Percentiles rank a stretch among this genome's conserved stretches.
phyloP scores from a whole-genome alignment of 53 echinoderm and acorn worm species.

The Holothuria scabra region DNA sequence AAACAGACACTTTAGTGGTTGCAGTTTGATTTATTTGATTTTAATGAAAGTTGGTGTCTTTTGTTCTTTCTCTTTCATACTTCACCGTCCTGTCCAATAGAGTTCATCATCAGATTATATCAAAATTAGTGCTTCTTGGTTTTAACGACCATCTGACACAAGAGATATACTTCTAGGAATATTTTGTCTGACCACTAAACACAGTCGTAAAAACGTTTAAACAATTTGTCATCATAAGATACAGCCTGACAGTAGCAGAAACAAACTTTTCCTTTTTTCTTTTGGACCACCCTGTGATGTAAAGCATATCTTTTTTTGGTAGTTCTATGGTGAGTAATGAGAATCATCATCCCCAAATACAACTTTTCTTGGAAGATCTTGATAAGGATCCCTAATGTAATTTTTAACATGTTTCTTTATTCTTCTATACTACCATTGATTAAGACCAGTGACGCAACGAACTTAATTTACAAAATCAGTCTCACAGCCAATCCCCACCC shows the following conservation, averaged over 20 bases:
- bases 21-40: slow-evolving; percentile 42
- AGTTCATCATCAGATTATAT: slow-evolving; percentile 3
- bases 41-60: slow-evolving; percentile 41
- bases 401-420: too few relatives aligned
- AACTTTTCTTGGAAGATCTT: too few relatives aligned
- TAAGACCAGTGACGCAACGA: too few relatives aligned
- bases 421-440: too few relatives aligned
- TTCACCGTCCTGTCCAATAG: slow-evolving; percentile 6
- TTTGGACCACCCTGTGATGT: too few relatives aligned
- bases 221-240: slow-evolving; percentile 33
- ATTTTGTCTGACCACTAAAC: slow-evolving; percentile 27
- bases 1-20: slow-evolving; percentile 27
- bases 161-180: neutral
- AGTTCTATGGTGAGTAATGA: too few relatives aligned
- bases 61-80: neutral
- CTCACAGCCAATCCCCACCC: too few relatives aligned
- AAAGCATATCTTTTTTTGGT: too few relatives aligned
- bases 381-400: too few relatives aligned
- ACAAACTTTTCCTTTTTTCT: neutral
- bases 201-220: slow-evolving; percentile 42
- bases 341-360: too few relatives aligned
- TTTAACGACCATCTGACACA: neutral
- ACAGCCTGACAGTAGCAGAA: slow-evolving; percentile 3
- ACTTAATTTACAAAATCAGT: too few relatives aligned
- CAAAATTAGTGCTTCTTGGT: slow-evolving; percentile 4